phyloP scores from a whole-genome alignment of 2,113 vertebrate species.

The Felis catus region F.catus_Fca126_mat1.0 CM031412.1:117982001-117982500 shows the following conservation, averaged over 20 bases:
- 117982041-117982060: slow-evolving; percentile 18
- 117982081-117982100: neutral
- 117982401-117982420: too few relatives aligned
- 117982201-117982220: neutral
- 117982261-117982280: neutral
- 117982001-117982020: slow-evolving; percentile 42
- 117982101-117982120: neutral
- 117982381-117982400: neutral
- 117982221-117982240: neutral
- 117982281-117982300: neutral
- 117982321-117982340: neutral
- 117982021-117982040: slow-evolving; percentile 35
- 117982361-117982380: neutral
- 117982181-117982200: slow-evolving; percentile 37
- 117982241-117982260: neutral
- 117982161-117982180: neutral
- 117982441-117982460: neutral
- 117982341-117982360: neutral
- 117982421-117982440: neutral
- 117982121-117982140: slow-evolving; percentile 36
- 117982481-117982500: neutral
- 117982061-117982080: slow-evolving; percentile 43
- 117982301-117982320: neutral
- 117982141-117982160: slow-evolving; percentile 24
- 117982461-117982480: neutral